Percentiles rank a stretch among this genome's conserved stretches.
phyloP scores from a whole-genome alignment of 2,888 invertebrate species.

The Conchocele bisecta region DNA sequence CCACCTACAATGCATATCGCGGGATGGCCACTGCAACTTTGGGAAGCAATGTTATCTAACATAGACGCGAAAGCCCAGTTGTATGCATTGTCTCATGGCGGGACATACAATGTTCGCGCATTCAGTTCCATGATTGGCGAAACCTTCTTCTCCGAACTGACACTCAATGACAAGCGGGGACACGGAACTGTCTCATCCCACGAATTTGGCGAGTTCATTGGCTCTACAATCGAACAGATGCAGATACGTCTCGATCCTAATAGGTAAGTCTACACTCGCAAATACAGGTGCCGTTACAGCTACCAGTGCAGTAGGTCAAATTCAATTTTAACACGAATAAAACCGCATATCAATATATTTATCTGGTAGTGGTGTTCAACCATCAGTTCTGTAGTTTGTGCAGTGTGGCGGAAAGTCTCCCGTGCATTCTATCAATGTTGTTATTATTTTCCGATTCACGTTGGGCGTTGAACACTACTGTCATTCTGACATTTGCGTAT shows the following conservation, averaged over 20 bases:
- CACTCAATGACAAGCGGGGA: constrained; percentile 40
- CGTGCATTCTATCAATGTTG: too few species aligned
- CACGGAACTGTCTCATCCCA: constrained; percentile 35
- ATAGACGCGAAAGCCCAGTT: constrained; percentile 22
- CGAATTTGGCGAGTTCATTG: constrained; percentile 38
- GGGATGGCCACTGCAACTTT: constrained; percentile 29
- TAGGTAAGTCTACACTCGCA: constrained; percentile 31
- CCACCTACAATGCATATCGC: not conserved
- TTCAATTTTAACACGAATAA: too few species aligned
- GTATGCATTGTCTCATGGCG: constrained; percentile 1
- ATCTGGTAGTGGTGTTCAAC: too few species aligned
- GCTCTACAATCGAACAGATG: constrained; percentile 34
- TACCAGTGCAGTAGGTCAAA: too few species aligned
- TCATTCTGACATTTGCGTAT: too few species aligned
- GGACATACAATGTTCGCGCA: constrained; percentile 25
- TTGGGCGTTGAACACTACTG: too few species aligned
- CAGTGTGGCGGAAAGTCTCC: too few species aligned
- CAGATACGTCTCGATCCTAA: constrained; percentile 37
- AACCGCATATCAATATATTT: too few species aligned
- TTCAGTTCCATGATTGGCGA: constrained; percentile 36
- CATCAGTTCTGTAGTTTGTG: too few species aligned
- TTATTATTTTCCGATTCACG: too few species aligned
- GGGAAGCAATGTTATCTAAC: constrained; percentile 28
- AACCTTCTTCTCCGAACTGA: constrained; percentile 42
- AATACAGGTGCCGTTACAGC: too few species aligned